Percentiles rank a stretch among this genome's conserved stretches.
Evolutionary conservation across 2,888 invertebrate species (phyloP).

Genomic region (Drosophila borborema): DNA sequence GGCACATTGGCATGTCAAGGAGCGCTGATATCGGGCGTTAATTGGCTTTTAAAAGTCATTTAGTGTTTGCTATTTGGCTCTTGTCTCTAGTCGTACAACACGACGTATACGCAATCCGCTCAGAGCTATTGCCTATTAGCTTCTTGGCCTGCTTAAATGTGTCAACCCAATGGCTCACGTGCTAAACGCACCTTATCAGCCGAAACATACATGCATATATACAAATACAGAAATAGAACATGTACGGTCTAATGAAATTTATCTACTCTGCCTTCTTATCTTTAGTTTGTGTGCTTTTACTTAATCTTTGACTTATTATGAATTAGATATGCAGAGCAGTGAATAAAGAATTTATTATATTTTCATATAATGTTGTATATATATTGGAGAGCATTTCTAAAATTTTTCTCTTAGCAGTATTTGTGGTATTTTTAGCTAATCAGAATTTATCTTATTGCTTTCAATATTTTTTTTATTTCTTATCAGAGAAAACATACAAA

Average conservation of each 20-base stretch:
- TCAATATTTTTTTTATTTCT: background rate
- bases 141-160: slow-evolving; percentile 34
- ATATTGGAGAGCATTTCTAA: background rate
- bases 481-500: background rate
- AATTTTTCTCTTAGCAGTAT: background rate
- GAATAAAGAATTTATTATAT: background rate
- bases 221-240: slow-evolving; percentile 1
- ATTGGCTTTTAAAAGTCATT: slow-evolving; percentile 72
- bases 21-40: slow-evolving; percentile 57
- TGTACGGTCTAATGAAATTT: slow-evolving; percentile 22
- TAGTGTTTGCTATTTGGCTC: slow-evolving; percentile 49
- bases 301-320: slow-evolving; percentile 37
- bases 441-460: background rate
- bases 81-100: slow-evolving; percentile 24
- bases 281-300: slow-evolving; percentile 10
- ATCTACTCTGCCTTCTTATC: slow-evolving; percentile 40
- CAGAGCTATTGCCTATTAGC: slow-evolving; percentile 23
- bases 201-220: background rate
- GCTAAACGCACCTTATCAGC: slow-evolving; percentile 42
- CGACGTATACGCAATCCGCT: slow-evolving; percentile 55
- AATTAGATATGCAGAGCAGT: background rate
- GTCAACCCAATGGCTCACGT: slow-evolving; percentile 63
- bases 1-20: slow-evolving; percentile 47
- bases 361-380: background rate
- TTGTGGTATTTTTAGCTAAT: background rate